Evolutionary conservation across 2,888 invertebrate genomes (phyloP).

Genomic region (Thecocarcelia acutangulata): DNA sequence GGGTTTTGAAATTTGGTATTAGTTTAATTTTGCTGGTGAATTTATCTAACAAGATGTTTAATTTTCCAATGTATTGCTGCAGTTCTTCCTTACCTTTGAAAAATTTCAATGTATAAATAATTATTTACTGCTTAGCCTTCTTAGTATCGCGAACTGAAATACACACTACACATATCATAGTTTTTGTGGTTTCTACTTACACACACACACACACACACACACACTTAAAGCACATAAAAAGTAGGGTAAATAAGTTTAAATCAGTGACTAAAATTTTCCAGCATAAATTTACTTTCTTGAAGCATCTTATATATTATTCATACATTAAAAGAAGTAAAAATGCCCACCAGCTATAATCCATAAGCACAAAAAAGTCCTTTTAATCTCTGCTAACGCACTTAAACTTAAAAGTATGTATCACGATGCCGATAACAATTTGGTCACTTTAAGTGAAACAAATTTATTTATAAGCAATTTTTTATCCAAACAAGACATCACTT

Average conservation of each 20-base stretch:
- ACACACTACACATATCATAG: too few relatives aligned
- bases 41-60: too few relatives aligned
- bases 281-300: constrained; percentile 40
- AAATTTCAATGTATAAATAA: too few relatives aligned
- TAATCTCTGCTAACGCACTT: constrained; percentile 73
- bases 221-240: background rate
- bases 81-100: too few relatives aligned
- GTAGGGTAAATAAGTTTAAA: constrained; percentile 37
- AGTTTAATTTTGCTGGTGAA: too few relatives aligned
- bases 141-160: too few relatives aligned
- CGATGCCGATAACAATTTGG: constrained; percentile 81
- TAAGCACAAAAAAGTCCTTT: constrained; percentile 79
- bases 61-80: too few relatives aligned
- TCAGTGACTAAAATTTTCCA: constrained; percentile 10
- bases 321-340: constrained; percentile 60
- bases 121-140: too few relatives aligned
- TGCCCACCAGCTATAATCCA: constrained; percentile 73
- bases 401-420: constrained; percentile 74
- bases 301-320: constrained; percentile 23
- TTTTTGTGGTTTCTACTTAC: background rate
- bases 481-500: constrained; percentile 57
- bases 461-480: constrained; percentile 80
- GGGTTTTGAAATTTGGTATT: too few relatives aligned
- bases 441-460: constrained; percentile 81
- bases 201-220: background rate